Evolutionary conservation across 2,888 invertebrate genomes (phyloP).

Genomic region (Clostera curtula): DNA sequence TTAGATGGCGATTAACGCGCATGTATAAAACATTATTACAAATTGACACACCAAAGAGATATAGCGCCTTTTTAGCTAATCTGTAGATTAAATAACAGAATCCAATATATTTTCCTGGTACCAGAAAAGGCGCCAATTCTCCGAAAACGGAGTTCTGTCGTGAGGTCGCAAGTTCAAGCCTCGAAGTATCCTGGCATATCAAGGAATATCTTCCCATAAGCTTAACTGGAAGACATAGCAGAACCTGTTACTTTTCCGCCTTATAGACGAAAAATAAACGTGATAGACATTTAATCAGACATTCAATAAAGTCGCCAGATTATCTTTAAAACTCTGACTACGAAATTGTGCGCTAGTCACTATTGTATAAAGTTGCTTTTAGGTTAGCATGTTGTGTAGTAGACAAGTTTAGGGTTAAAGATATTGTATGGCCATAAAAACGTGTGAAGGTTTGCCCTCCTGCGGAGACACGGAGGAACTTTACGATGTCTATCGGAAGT

Average conservation of each 20-base stretch:
- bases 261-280: background rate
- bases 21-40: no score
- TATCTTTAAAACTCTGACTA: background rate
- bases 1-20: no score
- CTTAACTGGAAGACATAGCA: no score
- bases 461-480: constrained; percentile 24
- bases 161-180: constrained; percentile 24
- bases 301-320: constrained; percentile 8
- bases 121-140: no score
- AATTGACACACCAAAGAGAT: no score
- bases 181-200: constrained; percentile 2
- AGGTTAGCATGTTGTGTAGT: no score
- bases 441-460: constrained; percentile 39
- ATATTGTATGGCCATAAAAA: constrained; percentile 41
- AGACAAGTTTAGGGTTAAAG: constrained; percentile 32
- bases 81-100: no score
- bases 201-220: background rate
- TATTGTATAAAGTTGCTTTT: no score
- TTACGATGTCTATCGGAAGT: constrained; percentile 21
- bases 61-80: no score
- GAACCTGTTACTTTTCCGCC: no score
- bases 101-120: no score
- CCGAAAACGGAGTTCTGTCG: constrained; percentile 22
- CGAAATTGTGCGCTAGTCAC: no score
- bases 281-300: constrained; percentile 17